Conservation (phyloP, 2,797 vertebrate genomes). For the Rhinophrynus dorsalis region DNA sequence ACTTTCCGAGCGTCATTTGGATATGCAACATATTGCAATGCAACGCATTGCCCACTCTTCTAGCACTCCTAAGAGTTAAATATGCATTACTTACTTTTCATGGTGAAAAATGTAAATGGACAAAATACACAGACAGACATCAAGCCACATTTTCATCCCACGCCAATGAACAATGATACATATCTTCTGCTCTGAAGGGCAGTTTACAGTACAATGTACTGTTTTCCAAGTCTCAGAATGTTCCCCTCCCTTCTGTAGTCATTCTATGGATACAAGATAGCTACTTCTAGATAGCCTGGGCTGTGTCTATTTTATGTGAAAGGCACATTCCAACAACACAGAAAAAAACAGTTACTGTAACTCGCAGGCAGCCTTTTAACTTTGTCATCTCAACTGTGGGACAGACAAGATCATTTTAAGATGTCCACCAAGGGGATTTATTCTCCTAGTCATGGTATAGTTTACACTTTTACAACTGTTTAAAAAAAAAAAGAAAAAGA, state of each 20-base stretch:
- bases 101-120: not conserved
- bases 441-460: not conserved
- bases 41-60: no score
- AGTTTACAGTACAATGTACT: conserved; percentile 44
- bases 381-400: conserved; percentile 18
- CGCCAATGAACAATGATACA: conserved; percentile 34
- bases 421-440: no score
- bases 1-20: no score
- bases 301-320: conserved; percentile 36
- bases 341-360: conserved; percentile 40
- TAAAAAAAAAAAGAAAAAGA: no score
- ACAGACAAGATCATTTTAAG: conserved; percentile 11
- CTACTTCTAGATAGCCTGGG: conserved; percentile 48
- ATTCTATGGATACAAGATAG: conserved; percentile 45
- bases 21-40: no score
- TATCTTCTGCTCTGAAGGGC: conserved; percentile 51
- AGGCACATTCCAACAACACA: conserved; percentile 25
- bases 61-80: no score
- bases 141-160: conserved; percentile 18
- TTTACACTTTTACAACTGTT: no score
- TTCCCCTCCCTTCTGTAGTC: conserved; percentile 51
- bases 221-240: conserved; percentile 53
- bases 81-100: not conserved
- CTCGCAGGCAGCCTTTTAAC: conserved; percentile 44
- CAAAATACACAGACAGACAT: not conserved